Percentiles rank a stretch among this genome's conserved stretches.
Evolutionary conservation across 2,113 vertebrate species (phyloP).

Genomic region (Hippocampus comes): DNA sequence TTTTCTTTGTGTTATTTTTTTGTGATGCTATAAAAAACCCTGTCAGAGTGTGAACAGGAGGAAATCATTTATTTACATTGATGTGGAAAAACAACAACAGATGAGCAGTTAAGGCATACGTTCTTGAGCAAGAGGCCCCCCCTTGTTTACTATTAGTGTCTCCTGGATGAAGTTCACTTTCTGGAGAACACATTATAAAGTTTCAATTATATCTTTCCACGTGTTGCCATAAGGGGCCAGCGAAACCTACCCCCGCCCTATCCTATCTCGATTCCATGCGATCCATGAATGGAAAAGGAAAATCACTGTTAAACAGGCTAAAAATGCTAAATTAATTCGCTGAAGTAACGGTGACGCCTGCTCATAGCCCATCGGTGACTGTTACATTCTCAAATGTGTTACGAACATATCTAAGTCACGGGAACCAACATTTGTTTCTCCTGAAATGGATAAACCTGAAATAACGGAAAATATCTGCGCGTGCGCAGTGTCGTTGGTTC

Average conservation of each 20-base stretch:
- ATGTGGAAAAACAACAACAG: not conserved
- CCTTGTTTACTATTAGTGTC: constrained; percentile 8
- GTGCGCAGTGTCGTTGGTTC: constrained; percentile 58
- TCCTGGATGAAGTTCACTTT: not conserved
- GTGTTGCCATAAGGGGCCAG: not conserved
- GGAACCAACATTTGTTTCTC: constrained; percentile 22
- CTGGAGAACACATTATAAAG: not conserved
- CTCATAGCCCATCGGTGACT: not conserved
- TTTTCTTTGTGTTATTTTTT: not conserved
- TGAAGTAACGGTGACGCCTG: not conserved
- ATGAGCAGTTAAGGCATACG: constrained; percentile 8
- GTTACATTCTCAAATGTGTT: not conserved
- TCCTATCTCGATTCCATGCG: not conserved
- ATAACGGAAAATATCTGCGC: constrained; percentile 75
- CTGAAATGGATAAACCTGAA: constrained; percentile 36
- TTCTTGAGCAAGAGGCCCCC: constrained; percentile 13
- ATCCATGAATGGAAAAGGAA: not conserved
- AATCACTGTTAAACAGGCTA: not conserved
- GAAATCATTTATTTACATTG: not conserved
- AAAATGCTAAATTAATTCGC: not conserved
- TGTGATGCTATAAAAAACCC: not conserved
- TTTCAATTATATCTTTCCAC: not conserved
- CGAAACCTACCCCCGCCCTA: not conserved
- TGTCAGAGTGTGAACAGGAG: not conserved
- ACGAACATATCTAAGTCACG: constrained; percentile 32